phyloP scores from a whole-genome alignment of 2,797 vertebrate species.

The Astyanax mexicanus region DNA sequence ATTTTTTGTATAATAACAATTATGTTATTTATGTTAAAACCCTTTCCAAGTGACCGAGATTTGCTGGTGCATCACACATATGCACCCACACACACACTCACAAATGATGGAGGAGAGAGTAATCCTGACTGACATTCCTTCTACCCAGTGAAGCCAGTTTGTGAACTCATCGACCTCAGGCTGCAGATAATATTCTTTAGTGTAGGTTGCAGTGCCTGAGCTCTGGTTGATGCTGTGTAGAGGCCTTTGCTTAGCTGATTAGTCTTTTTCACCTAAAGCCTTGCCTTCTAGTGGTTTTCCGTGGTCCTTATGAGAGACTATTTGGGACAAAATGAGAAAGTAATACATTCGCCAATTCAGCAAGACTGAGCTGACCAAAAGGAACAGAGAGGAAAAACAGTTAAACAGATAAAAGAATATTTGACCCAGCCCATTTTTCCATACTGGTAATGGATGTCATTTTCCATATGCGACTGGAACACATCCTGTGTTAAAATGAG shows the following conservation, averaged over 20 bases:
- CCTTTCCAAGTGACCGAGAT: neutral
- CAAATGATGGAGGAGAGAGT: neutral
- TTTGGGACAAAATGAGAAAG: too few relatives aligned
- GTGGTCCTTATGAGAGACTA: neutral
- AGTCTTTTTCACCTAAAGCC: neutral
- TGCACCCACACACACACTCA: neutral
- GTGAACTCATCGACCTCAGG: neutral
- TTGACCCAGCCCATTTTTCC: conserved; percentile 43
- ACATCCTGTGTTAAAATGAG: conserved; percentile 76
- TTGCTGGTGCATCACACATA: neutral
- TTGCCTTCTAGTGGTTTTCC: neutral
- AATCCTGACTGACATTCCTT: conserved; percentile 3
- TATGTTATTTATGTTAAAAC: neutral
- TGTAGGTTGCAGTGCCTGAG: neutral
- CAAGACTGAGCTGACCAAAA: neutral
- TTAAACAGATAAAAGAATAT: conserved; percentile 37
- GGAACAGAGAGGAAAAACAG: conserved; percentile 23
- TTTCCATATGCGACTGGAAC: conserved; percentile 64
- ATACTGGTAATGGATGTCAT: conserved; percentile 45
- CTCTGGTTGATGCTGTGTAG: neutral
- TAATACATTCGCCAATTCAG: too few relatives aligned
- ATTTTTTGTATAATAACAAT: too few relatives aligned
- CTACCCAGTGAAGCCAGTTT: neutral
- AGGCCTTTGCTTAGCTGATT: neutral
- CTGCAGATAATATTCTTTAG: neutral